A percentile compares a stretch with the other conserved stretches of the same genome.
Conservation (phyloP, 2,888 invertebrate species). For the Aproaerema taeniolella region DNA sequence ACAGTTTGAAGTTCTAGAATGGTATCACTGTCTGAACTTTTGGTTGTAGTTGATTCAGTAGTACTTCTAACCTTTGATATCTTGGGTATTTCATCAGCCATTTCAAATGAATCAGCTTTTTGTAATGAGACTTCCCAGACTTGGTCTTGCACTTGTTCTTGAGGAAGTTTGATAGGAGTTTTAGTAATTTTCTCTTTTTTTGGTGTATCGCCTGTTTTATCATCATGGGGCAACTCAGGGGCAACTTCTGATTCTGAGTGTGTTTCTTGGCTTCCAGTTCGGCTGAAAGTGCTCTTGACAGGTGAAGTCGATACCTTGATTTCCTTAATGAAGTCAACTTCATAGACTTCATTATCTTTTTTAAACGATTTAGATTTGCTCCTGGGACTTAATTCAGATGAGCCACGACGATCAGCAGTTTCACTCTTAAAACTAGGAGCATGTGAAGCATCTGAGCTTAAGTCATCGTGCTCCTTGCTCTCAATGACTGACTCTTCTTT, state of each 20-base stretch:
- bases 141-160: constrained; percentile 64
- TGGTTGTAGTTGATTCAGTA: constrained; percentile 36
- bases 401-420: constrained; percentile 52
- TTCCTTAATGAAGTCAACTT: constrained; percentile 73
- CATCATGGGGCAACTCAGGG: constrained; percentile 69
- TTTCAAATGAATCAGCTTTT: constrained; percentile 57
- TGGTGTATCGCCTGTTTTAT: constrained; percentile 54
- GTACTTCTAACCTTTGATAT: constrained; percentile 29
- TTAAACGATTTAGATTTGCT: constrained; percentile 70
- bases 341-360: constrained; percentile 67
- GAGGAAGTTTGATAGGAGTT: constrained; percentile 65
- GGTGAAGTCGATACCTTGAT: constrained; percentile 73
- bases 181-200: constrained; percentile 52
- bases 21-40: constrained; percentile 42
- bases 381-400: constrained; percentile 62
- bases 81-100: constrained; percentile 45
- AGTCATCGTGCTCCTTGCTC: constrained; percentile 68
- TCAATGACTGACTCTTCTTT: constrained; percentile 69
- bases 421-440: constrained; percentile 66
- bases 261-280: constrained; percentile 75
- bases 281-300: constrained; percentile 67
- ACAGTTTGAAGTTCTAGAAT: constrained; percentile 42
- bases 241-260: constrained; percentile 75
- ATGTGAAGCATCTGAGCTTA: constrained; percentile 69
- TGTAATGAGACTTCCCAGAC: constrained; percentile 66